Conservation (phyloP, 2,888 invertebrate species). For the Ischnus inquisitorius region DNA sequence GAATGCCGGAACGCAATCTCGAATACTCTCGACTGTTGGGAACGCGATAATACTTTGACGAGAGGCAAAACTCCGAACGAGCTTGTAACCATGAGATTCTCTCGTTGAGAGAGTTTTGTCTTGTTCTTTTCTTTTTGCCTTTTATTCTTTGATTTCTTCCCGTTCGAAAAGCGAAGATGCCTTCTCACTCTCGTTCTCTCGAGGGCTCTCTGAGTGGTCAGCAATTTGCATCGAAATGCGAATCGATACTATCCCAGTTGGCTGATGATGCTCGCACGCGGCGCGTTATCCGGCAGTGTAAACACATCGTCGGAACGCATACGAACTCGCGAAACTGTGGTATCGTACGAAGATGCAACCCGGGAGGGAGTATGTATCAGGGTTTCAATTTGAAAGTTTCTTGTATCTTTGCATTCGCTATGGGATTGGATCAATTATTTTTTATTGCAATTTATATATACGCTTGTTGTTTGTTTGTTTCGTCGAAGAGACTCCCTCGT, state of each 20-base stretch:
- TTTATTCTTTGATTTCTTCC: conserved; percentile 17
- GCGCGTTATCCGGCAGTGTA: conserved; percentile 60
- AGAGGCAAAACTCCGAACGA: conserved; percentile 35
- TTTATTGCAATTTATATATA: conserved; percentile 63
- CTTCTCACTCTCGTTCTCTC: not conserved
- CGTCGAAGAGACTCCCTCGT: conserved; percentile 1
- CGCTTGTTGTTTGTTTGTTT: conserved; percentile 48
- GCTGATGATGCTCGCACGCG: conserved; percentile 62
- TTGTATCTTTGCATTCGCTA: conserved; percentile 45
- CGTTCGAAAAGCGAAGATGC: not conserved
- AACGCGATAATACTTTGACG: conserved; percentile 54
- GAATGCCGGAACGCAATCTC: conserved; percentile 29
- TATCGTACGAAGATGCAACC: conserved; percentile 31
- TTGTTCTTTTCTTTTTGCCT: conserved; percentile 25
- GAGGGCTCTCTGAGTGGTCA: conserved; percentile 56
- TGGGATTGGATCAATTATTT: conserved; percentile 67
- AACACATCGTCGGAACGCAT: conserved; percentile 54
- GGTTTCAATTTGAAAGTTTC: conserved; percentile 44
- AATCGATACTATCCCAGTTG: conserved; percentile 72
- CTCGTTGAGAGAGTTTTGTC: conserved; percentile 24
- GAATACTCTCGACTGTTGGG: conserved; percentile 44
- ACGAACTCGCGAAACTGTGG: conserved; percentile 15
- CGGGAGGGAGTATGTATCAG: conserved; percentile 27
- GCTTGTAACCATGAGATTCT: conserved; percentile 6
- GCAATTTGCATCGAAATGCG: conserved; percentile 79